A percentile compares a stretch with the other conserved stretches of the same genome.
Conservation (phyloP, 1,140 invertebrate genomes). For the Pogonomyrmex barbatus region DNA sequence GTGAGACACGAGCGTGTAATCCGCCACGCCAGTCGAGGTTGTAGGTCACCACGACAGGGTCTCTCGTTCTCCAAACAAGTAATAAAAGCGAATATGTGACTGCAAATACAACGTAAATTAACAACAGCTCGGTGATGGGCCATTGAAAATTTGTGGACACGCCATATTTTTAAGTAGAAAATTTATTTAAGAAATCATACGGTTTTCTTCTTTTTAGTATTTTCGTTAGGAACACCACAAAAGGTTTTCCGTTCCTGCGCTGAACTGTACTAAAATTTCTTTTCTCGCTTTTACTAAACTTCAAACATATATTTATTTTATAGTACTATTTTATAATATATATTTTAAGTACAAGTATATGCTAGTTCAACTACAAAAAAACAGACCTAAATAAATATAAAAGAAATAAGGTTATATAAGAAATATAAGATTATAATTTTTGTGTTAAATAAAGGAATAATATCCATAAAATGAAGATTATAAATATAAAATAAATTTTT, state of each 20-base stretch:
- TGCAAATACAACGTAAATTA: slow-evolving; percentile 72
- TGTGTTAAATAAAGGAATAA: neutral
- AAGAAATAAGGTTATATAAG: neutral
- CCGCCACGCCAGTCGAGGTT: slow-evolving; percentile 66
- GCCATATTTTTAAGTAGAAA: neutral
- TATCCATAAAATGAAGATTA: neutral
- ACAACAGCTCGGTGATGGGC: neutral
- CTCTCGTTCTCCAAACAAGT: slow-evolving; percentile 78
- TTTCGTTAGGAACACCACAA: neutral
- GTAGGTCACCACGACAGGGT: slow-evolving; percentile 67
- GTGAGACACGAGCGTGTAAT: slow-evolving; percentile 81
- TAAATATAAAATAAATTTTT: neutral
- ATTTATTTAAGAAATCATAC: too few species aligned
- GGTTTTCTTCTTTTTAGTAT: neutral
- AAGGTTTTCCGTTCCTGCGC: too few species aligned
- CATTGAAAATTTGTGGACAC: slow-evolving; percentile 14
- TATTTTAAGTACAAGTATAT: too few species aligned
- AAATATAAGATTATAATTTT: neutral
- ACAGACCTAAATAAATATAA: too few species aligned
- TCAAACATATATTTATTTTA: too few species aligned
- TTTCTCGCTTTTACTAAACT: too few species aligned
- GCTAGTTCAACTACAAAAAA: too few species aligned
- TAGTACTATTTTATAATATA: too few species aligned
- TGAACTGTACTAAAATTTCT: too few species aligned
- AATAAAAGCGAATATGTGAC: slow-evolving; percentile 81